A percentile compares a stretch with the other conserved stretches of the same genome.
Evolutionary conservation across 2,113 vertebrate species (phyloP).

Genomic region (Bufo gargarizans): DNA sequence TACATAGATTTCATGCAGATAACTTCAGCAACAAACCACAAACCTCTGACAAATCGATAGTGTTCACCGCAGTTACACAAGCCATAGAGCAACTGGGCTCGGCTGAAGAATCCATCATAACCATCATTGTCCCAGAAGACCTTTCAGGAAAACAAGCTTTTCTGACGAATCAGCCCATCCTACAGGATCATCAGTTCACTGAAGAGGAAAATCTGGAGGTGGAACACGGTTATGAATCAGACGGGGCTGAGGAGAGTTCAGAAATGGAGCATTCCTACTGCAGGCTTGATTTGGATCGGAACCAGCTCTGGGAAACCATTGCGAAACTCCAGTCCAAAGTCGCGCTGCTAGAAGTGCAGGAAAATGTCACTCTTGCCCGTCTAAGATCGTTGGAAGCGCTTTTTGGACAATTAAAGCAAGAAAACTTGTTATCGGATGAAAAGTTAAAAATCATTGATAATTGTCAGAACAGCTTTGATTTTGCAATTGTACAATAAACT

Average conservation of each 20-base stretch:
- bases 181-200: constrained; percentile 62
- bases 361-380: constrained; percentile 78
- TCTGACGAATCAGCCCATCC: constrained; percentile 61
- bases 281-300: constrained; percentile 74
- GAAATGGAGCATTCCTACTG: constrained; percentile 84
- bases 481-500: constrained; percentile 70
- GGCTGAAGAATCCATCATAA: constrained; percentile 70
- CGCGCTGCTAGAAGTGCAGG: constrained; percentile 78
- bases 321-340: constrained; percentile 81
- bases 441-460: constrained; percentile 77
- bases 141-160: constrained; percentile 61
- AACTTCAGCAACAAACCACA: constrained; percentile 66
- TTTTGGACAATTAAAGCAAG: constrained; percentile 75
- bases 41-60: constrained; percentile 66
- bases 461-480: constrained; percentile 73
- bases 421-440: constrained; percentile 79
- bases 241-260: constrained; percentile 65
- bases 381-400: constrained; percentile 78
- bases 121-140: constrained; percentile 72
- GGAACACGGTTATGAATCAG: constrained; percentile 57
- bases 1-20: constrained; percentile 55
- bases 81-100: constrained; percentile 68
- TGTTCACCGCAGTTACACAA: constrained; percentile 70
- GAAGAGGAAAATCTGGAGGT: constrained; percentile 62
- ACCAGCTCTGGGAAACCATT: constrained; percentile 83